Evolutionary conservation across 2,113 vertebrate species (phyloP).

Genomic region (Maccullochella peelii): DNA sequence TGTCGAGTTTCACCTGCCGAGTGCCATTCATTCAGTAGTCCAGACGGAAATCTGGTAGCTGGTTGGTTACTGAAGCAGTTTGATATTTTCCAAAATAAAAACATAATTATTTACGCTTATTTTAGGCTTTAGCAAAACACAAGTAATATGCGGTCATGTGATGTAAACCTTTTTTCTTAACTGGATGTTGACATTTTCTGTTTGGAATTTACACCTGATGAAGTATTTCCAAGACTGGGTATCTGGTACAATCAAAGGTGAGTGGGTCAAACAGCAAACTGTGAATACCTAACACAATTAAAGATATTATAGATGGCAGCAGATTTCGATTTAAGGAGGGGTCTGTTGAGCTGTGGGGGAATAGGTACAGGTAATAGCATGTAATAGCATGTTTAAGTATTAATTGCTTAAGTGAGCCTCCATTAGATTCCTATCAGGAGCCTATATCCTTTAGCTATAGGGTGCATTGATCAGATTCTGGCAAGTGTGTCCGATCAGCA

Average conservation of each 20-base stretch:
- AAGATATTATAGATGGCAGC: background rate
- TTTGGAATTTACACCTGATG: background rate
- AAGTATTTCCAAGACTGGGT: background rate
- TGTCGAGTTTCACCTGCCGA: background rate
- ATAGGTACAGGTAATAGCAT: slow-evolving; percentile 34
- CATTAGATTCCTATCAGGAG: slow-evolving; percentile 76
- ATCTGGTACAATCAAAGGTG: too few relatives aligned
- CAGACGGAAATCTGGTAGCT: background rate
- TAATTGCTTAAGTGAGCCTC: slow-evolving; percentile 64
- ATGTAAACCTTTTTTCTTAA: background rate
- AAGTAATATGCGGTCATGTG: background rate
- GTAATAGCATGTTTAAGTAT: slow-evolving; percentile 68
- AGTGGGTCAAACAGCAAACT: background rate
- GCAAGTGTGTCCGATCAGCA: slow-evolving; percentile 48
- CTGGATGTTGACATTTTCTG: background rate
- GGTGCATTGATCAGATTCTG: slow-evolving; percentile 71
- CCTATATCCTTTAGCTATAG: slow-evolving; percentile 74
- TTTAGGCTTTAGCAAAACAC: background rate
- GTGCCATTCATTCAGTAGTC: background rate
- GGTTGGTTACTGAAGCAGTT: background rate
- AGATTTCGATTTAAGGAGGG: slow-evolving; percentile 6
- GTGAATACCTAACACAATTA: background rate
- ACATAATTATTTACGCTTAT: background rate
- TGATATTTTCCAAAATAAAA: background rate
- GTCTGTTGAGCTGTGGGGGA: background rate